Evolutionary conservation across 2,797 vertebrate species (phyloP), one percentile per base, ranked within the genome.

Genomic region (Chaunax sp.): DNA sequence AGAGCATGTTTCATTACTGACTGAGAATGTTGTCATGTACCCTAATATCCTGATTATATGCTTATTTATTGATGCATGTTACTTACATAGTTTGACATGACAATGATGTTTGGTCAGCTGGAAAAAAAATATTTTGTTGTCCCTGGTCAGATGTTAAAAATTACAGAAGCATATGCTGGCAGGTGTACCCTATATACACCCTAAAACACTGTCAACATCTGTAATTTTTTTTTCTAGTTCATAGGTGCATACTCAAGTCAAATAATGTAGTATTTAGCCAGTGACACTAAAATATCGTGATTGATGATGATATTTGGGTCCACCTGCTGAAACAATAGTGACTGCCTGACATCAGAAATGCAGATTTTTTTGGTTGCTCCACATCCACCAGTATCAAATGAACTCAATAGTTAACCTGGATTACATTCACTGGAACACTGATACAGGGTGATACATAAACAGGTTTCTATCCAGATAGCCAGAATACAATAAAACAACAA

Each of bases 311-410:
- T 16, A 49, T 58, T 67, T 41, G 1, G 25, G 19, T 56, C 26
- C 30, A 45, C 19, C 23, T 40, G 43, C 41, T 64, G 44, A 49
- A 55, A 69, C 22, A n/a, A 45, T n/a, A 40, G 14, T 40, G 38
- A 40, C 3, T 11, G 33, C 14, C 15, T 40, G 38, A 16, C 38
- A 5, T 40, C 3, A 6, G 14, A 5, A 40, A 16, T 40, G 15
- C 15, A 16, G 14, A 5, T 40, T n/a, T n/a, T 26, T 33, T 19
- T 20, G 19, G 9, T 3, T 47, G 30, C 23, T 59, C 57, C 58
- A 69, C 63, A 60, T 44, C 53, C 22, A 44, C 45, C 52, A 54
- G 69, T 68, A 55, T 44, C 59, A 22, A 50, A 53, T 6, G 22
- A 46, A 18, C 25, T 35, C 8, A 45, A 0, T 16, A n/a, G 19